phyloP scores from a whole-genome alignment of 2,888 invertebrate species.

The Xanthia icteritia region DNA sequence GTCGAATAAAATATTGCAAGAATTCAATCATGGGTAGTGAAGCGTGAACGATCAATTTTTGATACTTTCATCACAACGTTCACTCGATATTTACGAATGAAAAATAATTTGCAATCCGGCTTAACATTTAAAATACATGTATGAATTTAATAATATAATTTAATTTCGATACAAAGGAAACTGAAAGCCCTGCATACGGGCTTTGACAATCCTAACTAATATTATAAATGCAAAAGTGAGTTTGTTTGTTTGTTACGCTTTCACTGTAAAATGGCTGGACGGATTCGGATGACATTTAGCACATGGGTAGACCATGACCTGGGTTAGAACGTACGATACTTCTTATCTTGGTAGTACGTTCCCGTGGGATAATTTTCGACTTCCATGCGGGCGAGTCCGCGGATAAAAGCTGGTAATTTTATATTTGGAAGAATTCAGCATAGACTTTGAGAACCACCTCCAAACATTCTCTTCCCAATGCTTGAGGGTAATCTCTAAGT shows the following conservation, averaged over 20 bases:
- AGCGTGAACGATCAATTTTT: constrained; percentile 53
- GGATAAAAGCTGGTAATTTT: neutral
- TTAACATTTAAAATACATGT: constrained; percentile 10
- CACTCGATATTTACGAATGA: constrained; percentile 20
- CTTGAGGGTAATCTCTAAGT: neutral
- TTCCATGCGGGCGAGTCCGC: no score
- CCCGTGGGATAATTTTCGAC: no score
- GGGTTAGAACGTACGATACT: no score
- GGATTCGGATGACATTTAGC: no score
- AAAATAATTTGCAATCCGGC: constrained; percentile 20
- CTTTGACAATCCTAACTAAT: neutral
- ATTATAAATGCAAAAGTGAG: no score
- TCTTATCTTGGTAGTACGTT: no score
- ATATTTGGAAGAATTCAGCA: neutral
- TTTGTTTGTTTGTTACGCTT: no score
- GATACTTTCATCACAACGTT: constrained; percentile 55
- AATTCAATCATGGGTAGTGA: constrained; percentile 43
- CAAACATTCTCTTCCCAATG: no score
- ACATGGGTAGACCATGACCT: no score
- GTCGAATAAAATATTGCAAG: constrained; percentile 36
- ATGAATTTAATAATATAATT: neutral
- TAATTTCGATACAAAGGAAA: neutral
- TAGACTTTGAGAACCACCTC: neutral
- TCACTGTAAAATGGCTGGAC: no score
- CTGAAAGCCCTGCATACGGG: neutral